Evolutionary conservation across 1,140 invertebrate species (phyloP).

Genomic region (Asobara japonica): DNA sequence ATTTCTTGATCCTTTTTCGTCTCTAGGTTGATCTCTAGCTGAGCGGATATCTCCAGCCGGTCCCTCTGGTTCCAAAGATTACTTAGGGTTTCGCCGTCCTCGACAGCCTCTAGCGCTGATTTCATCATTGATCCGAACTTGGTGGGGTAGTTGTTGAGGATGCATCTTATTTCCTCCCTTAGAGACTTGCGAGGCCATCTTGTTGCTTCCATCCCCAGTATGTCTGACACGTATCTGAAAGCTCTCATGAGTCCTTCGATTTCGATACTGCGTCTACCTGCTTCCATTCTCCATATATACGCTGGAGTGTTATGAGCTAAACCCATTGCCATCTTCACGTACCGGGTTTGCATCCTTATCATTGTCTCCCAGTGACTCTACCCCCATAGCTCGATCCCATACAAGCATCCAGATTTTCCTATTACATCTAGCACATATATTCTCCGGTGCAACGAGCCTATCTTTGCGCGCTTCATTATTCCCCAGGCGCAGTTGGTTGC

Average conservation of each 20-base stretch:
- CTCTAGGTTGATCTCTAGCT: neutral
- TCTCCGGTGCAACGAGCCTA: neutral
- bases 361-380: neutral
- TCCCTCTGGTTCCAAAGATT: neutral
- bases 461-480: neutral
- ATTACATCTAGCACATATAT: neutral
- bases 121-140: neutral
- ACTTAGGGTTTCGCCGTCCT: neutral
- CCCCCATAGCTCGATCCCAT: conserved; percentile 5
- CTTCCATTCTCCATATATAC: conserved; percentile 18
- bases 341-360: neutral
- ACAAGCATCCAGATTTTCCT: neutral
- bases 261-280: neutral
- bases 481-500: conserved; percentile 1
- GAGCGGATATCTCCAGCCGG: neutral
- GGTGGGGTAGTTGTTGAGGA: neutral
- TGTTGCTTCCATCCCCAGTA: neutral
- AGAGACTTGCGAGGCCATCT: neutral
- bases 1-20: neutral
- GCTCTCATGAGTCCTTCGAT: conserved; percentile 8
- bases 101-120: neutral
- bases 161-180: neutral
- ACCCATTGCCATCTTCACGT: conserved; percentile 10
- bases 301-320: conserved; percentile 9
- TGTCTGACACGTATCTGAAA: neutral